Evolutionary conservation across 2,113 vertebrate genomes (phyloP), one percentile per base, ranked within the genome.

Genomic region (Catharus fuscescens): DNA sequence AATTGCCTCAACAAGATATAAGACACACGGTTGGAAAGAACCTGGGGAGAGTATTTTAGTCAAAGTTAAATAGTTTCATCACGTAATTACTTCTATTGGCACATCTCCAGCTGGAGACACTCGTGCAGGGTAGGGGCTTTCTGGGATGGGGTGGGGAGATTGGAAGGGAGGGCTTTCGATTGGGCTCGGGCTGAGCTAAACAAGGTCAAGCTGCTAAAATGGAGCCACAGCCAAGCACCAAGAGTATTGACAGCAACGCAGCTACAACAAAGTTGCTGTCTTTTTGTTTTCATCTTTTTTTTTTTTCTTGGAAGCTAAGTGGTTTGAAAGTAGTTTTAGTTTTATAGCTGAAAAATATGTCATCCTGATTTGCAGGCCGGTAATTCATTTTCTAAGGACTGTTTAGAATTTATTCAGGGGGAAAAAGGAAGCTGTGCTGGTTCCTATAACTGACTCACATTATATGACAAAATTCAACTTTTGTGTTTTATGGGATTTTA

Each of bases 41-140:
- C 98, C 98, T 97, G 98, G 98, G 95, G 98, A 98, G 98, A 98
- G 97, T 98, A 98, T 98, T 98, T 98, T 98, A 98, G 98, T 98
- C 97, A 97, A 98, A 97, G 97, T 98, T 98, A 98, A 98, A 98
- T 98, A 98, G 97, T 98, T 98, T 98, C 97, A 98, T 98, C 97
- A 97, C 9, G 18, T 98, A 98, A 98, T 98, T 98, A 98, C 98
- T 97, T 98, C 97, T 97, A 97, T 98, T 98, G 98, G 97, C 98
- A 98, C 97, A 97, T 97, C 97, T 98, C 97, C 98, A 98, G 97
- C 93, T 96, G 97, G 96, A 98, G 72, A 92, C 52, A 18, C 96
- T 97, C 84, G 45, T 29, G 9, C 83, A 93, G 95, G 97, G 83
- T 93, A 95, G 95, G 78, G 10, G 78, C 90, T 97, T 97, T 94